Percentiles rank a stretch among this genome's conserved stretches.
These are phyloP conservation scores for Pantala flavescens DNA, from an alignment of 1,140 invertebrate species.

Conservation along the genomic window DNA sequence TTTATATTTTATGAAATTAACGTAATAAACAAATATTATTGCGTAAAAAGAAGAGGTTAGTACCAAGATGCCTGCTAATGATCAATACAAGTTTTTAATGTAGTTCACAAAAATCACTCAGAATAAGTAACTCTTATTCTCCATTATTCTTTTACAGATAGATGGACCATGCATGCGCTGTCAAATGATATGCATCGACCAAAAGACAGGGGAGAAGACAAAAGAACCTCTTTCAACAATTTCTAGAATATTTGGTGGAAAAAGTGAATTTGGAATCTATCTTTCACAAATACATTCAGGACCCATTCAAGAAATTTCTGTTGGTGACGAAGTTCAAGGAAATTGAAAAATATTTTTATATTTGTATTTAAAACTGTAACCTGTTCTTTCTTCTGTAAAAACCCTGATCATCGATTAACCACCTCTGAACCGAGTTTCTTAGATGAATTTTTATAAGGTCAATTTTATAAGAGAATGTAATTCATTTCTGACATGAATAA, in stretches of 20 bases:
- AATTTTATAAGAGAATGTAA: background rate
- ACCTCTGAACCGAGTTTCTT: background rate
- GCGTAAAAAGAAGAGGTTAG: no score
- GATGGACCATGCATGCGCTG: slow-evolving; percentile 74
- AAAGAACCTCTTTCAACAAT: slow-evolving; percentile 76
- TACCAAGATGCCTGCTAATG: no score
- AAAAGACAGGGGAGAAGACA: slow-evolving; percentile 65
- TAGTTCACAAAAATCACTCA: background rate
- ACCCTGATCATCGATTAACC: background rate
- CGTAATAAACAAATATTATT: no score
- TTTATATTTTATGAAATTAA: background rate
- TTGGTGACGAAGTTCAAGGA: slow-evolving; percentile 29
- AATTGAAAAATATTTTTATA: slow-evolving; percentile 20
- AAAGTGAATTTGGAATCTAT: slow-evolving; percentile 69
- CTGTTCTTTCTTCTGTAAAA: slow-evolving; percentile 25
- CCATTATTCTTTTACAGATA: slow-evolving; percentile 41
- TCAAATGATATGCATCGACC: slow-evolving; percentile 90
- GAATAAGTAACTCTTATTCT: background rate
- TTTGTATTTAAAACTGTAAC: slow-evolving; percentile 9
- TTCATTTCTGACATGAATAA: background rate
- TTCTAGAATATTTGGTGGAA: slow-evolving; percentile 57
- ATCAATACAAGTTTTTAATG: no score
- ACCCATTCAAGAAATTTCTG: slow-evolving; percentile 25
- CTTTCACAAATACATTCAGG: slow-evolving; percentile 34
- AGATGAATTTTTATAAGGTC: background rate